Evolutionary conservation across 2,797 vertebrate species (phyloP).

Genomic region (Phalanger gymnotis): DNA sequence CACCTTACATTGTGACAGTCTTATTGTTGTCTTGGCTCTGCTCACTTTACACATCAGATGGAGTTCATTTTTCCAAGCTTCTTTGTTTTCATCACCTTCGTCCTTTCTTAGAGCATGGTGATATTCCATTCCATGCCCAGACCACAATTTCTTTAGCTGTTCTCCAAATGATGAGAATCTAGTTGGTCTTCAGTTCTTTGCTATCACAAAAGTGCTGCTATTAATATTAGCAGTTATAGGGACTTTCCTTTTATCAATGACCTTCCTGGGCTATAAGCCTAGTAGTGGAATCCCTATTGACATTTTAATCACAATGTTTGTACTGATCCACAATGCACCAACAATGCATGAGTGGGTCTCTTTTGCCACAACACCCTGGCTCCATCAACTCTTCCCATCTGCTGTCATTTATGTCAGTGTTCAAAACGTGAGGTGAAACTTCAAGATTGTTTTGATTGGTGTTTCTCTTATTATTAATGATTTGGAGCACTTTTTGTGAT

Average conservation of each 20-base stretch:
- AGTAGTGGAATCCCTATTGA: background rate
- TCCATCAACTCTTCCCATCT: background rate
- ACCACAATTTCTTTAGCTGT: background rate
- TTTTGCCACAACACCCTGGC: background rate
- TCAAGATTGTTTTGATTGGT: background rate
- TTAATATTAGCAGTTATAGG: background rate
- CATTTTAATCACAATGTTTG: background rate
- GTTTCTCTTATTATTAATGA: background rate
- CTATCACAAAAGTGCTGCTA: background rate
- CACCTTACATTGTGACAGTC: background rate
- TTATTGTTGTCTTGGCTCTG: background rate
- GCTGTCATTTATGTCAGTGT: background rate
- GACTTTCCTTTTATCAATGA: background rate
- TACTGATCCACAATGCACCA: background rate
- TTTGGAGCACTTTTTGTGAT: background rate
- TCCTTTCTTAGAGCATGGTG: background rate
- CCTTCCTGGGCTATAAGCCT: background rate
- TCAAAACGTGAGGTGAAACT: background rate
- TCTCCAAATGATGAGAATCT: background rate
- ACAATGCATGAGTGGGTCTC: background rate
- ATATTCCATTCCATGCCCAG: background rate
- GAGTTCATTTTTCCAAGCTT: background rate
- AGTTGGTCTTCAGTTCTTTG: background rate
- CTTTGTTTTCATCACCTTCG: background rate
- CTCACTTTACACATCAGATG: background rate